These are phyloP conservation scores for Drosophila kanekoi DNA, from an alignment of 2,888 invertebrate species.

Conservation along the genomic window DNA sequence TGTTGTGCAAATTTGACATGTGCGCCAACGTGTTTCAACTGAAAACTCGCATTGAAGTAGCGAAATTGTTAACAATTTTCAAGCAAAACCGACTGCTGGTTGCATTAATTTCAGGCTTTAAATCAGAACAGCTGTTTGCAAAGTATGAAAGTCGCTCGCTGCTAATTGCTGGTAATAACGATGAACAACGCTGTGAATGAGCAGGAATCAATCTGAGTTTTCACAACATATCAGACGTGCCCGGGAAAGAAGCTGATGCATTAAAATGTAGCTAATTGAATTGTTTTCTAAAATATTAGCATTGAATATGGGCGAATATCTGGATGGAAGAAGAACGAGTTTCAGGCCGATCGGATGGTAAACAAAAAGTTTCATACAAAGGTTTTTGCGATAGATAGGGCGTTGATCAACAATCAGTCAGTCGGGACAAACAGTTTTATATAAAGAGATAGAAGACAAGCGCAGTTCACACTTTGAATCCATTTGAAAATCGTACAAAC, in stretches of 20 bases:
- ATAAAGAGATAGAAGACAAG: too few relatives aligned
- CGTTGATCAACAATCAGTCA: too few relatives aligned
- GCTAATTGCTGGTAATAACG: constrained; percentile 30
- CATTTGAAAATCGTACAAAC: too few relatives aligned
- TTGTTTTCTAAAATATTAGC: neutral
- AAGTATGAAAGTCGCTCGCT: constrained; percentile 38
- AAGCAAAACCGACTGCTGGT: constrained; percentile 16
- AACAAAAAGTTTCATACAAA: too few relatives aligned
- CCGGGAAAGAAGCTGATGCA: constrained; percentile 5
- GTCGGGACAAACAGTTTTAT: too few relatives aligned
- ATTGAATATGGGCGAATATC: too few relatives aligned
- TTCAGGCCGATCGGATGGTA: too few relatives aligned
- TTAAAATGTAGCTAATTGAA: constrained; percentile 32
- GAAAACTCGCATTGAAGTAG: constrained; percentile 37
- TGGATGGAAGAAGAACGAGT: too few relatives aligned
- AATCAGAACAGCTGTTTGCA: constrained; percentile 49
- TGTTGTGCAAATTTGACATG: constrained; percentile 66
- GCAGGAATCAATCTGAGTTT: constrained; percentile 2
- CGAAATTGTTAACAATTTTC: constrained; percentile 28
- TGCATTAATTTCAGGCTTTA: constrained; percentile 57
- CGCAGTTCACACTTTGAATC: too few relatives aligned
- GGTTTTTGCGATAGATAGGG: too few relatives aligned
- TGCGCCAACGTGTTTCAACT: constrained; percentile 49
- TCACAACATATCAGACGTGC: constrained; percentile 35
- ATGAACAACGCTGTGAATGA: constrained; percentile 25